Evolutionary conservation across 2,888 invertebrate genomes (phyloP), one percentile per base, ranked within the genome.

Genomic region (Torymus texanus): DNA sequence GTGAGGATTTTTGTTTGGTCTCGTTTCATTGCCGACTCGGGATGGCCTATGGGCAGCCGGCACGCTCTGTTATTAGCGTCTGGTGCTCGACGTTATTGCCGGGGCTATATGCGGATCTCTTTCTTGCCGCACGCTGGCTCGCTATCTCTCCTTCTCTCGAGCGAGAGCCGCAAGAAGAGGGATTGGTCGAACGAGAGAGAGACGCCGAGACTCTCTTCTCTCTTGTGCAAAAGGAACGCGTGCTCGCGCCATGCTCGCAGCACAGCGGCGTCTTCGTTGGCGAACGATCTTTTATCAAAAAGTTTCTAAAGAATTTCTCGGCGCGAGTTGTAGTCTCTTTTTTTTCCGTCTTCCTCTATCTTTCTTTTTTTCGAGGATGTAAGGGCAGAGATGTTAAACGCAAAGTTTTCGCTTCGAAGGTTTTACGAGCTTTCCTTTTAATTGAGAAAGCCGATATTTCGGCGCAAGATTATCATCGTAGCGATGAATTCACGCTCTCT

Each of bases 11-110:
- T 89, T 89, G 87, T 89, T 90, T 90, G 84, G 87, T 88, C 87
- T 86, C 87, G 87, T 90, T 90, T 88, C 87, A 88, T 88, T 89
- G 89, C 87, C 85, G 41, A 41, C 41, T 83, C 83, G 86, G 86
- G 86, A 90, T 89, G 88, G 90, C 90, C 90, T 90, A 90, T 90
- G 90, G 90, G 87, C 88, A 88, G 88, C 87, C 87, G 86, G 88
- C 87, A 88, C 85, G 88, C 88, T 89, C 90, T 90, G 90, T 90
- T 90, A 90, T 90, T 90, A 90, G 89, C 90, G 90, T 90, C 90
- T 89, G 89, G 88, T 89, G 89, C 90, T 90, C 88, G 87, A 83
- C 90, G 89, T 90, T 90, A 90, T 90, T 90, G 89, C 90, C 84
- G 85, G 79, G 86, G 86, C 85, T 86, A 86, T 88, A 87, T 87